phyloP scores from a whole-genome alignment of 2,888 invertebrate genomes.

The Hydriomena furcata region DNA sequence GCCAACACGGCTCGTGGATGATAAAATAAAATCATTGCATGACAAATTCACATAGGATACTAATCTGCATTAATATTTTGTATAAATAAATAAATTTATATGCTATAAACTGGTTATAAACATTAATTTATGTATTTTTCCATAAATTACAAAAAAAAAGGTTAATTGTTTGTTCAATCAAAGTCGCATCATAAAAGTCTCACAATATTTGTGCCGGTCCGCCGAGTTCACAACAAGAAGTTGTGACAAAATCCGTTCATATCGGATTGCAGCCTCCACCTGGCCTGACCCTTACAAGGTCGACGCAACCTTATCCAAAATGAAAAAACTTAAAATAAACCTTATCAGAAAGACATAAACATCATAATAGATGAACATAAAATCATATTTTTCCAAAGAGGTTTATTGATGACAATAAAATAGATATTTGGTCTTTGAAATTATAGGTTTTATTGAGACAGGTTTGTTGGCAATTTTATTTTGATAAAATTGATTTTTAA shows the following conservation, averaged over 20 bases:
- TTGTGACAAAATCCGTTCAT: conserved; percentile 54
- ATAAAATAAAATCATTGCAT: too few relatives aligned
- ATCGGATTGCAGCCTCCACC: conserved; percentile 50
- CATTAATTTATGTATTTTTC: neutral
- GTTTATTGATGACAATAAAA: conserved; percentile 9
- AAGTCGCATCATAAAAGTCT: conserved; percentile 39
- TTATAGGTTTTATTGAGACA: conserved; percentile 4
- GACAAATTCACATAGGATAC: too few relatives aligned
- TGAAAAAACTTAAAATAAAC: too few relatives aligned
- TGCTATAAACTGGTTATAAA: too few relatives aligned
- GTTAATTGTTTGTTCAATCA: neutral
- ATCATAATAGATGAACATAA: conserved; percentile 2
- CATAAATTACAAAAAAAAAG: too few relatives aligned
- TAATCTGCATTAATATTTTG: too few relatives aligned
- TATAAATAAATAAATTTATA: too few relatives aligned
- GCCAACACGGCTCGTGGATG: too few relatives aligned
- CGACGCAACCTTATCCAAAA: conserved; percentile 11
- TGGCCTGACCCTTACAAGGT: conserved; percentile 33
- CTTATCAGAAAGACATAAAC: conserved; percentile 6
- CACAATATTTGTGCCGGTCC: conserved; percentile 53
- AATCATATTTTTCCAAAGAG: too few relatives aligned
- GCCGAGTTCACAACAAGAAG: conserved; percentile 46
- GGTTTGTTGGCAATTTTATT: conserved; percentile 8
- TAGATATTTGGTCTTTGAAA: conserved; percentile 8
- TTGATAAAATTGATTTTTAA: conserved; percentile 7